Base-by-base conservation (phyloP, 2,113 vertebrate genomes). In the Canis aureus region DNA sequence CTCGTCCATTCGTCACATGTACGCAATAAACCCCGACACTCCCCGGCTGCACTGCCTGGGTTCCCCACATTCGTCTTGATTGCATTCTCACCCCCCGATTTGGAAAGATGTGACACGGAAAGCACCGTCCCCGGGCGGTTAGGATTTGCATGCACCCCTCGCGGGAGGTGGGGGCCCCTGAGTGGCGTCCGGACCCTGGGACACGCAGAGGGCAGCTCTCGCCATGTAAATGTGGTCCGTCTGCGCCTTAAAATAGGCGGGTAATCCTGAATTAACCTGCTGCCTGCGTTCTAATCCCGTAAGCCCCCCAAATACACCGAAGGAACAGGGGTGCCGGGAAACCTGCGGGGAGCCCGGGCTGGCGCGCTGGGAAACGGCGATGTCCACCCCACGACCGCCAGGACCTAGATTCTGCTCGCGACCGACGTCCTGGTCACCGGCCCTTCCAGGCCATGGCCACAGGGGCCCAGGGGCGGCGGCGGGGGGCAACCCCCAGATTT, bases 81-180 rank as follows among this genome's bases (percentile, higher is more conserved):
- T 8, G 6, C 16, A 5, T 12, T 13, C 3, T 29, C 11, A 43
- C 5, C 25, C 11, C 43, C n/a, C 0, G 1, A 19, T 15, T 66
- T 67, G 20, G 17, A 38, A 35, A 35, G 5, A 23, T 2, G 8
- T 20, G 7, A 9, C 19, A 43, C 38, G 9, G 3, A 38, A 5
- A 91, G 13, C 32, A 6, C 2, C 6, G 16, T 5, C 43, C 16
- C 1, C 0, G 1, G 5, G 27, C 5, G 3, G 11, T 15, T 4
- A n/a, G 20, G 29, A 25, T 2, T 8, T 12, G 20, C 23, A 2
- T 3, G 32, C 32, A 5, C 19, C 1, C 64, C 53, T n/a, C 4
- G 12, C 2, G 0, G 0, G 5, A 25, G 1, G 62, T 3, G 20
- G 3, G 27, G 8, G 19, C 4, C 2, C 25, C 5, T 11, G 2